These are phyloP conservation scores for Patella depressa DNA, from an alignment of 2,888 invertebrate species.

Conservation along the genomic window DNA sequence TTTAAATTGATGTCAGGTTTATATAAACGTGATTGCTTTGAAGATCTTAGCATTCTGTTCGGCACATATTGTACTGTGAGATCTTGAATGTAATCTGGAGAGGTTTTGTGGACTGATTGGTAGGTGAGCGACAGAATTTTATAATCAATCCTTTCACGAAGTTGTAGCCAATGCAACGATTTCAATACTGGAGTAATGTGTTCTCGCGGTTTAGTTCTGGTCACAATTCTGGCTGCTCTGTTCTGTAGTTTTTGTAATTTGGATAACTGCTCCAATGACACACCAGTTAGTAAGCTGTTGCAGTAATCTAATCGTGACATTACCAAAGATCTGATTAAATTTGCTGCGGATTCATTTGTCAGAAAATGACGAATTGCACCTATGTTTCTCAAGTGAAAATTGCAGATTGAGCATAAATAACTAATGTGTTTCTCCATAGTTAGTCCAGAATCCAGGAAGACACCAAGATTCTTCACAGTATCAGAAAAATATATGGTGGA, in stretches of 20 bases:
- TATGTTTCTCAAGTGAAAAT: slow-evolving; percentile 10
- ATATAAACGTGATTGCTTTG: too few relatives aligned
- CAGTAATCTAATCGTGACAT: slow-evolving; percentile 12
- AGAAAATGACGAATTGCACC: neutral
- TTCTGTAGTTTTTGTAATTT: slow-evolving; percentile 9
- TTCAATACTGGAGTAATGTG: slow-evolving; percentile 12
- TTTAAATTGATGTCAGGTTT: neutral
- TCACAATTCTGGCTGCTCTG: slow-evolving; percentile 1
- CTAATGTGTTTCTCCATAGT: slow-evolving; percentile 3
- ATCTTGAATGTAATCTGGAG: too few relatives aligned
- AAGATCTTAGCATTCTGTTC: too few relatives aligned
- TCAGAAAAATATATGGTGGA: neutral
- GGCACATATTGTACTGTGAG: too few relatives aligned
- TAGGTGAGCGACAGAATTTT: too few relatives aligned
- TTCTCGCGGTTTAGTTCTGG: neutral
- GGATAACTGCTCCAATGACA: neutral
- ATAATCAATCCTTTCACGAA: too few relatives aligned
- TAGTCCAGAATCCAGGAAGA: neutral
- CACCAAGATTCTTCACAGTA: slow-evolving; percentile 13
- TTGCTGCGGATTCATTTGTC: slow-evolving; percentile 6
- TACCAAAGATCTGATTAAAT: slow-evolving; percentile 11
- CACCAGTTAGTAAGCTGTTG: slow-evolving; percentile 10
- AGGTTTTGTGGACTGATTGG: too few relatives aligned
- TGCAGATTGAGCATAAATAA: neutral
- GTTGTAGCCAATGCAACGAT: slow-evolving; percentile 9